phyloP scores from a whole-genome alignment of 1,140 invertebrate species.

The Alviniconcha marisindica region DNA sequence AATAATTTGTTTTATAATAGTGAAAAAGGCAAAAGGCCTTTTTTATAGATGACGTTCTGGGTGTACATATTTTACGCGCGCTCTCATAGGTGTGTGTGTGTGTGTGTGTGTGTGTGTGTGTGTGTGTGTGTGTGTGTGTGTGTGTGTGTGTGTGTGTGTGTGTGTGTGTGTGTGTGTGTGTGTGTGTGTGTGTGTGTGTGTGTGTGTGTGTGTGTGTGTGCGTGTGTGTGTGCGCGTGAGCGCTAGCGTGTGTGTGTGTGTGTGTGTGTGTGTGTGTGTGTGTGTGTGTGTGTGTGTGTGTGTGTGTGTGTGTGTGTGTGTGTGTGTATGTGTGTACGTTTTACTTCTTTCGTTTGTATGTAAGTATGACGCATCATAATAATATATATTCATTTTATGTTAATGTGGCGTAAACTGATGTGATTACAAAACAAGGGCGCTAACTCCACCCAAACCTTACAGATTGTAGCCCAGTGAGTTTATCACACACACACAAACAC shows the following conservation, averaged over 20 bases:
- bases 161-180: not conserved
- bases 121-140: not conserved
- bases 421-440: not conserved
- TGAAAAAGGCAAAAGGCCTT: too few species aligned
- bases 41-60: too few species aligned
- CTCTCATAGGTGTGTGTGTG: not conserved
- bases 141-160: not conserved
- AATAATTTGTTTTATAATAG: too few species aligned
- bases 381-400: constrained; percentile 1
- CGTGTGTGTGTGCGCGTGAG: not conserved
- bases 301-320: not conserved
- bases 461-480: not conserved
- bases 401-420: constrained; percentile 19
- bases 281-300: not conserved
- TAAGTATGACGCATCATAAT: constrained; percentile 39
- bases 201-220: not conserved
- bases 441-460: not conserved
- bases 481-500: not conserved
- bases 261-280: constrained; percentile 3
- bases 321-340: not conserved
- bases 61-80: too few species aligned
- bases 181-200: constrained; percentile 9
- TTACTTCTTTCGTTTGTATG: not conserved
- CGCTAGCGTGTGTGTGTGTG: not conserved
- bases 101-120: not conserved